Evolutionary conservation across 2,888 invertebrate species (phyloP).

Genomic region (Platycheirus albimanus): DNA sequence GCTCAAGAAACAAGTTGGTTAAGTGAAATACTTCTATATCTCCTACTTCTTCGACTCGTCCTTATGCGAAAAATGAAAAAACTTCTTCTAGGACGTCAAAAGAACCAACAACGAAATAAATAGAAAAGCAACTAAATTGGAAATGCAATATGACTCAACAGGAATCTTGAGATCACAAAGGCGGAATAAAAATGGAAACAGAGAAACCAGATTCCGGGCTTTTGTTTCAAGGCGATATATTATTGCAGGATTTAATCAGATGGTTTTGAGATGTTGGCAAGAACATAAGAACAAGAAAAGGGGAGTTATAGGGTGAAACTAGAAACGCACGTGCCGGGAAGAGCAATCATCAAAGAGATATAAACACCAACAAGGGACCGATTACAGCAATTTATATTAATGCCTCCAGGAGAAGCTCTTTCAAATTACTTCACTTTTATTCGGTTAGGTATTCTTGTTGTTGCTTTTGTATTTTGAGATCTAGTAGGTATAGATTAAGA

Average conservation of each 20-base stretch:
- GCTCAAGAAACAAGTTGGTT: slow-evolving; percentile 32
- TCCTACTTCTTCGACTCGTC: background rate
- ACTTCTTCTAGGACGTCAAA: slow-evolving; percentile 18
- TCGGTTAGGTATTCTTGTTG: no score
- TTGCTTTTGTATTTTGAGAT: no score
- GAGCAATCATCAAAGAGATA: slow-evolving; percentile 73
- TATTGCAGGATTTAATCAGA: slow-evolving; percentile 34
- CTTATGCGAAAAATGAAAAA: background rate
- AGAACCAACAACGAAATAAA: slow-evolving; percentile 24
- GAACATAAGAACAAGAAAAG: background rate
- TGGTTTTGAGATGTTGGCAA: background rate
- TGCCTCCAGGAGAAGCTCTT: slow-evolving; percentile 65
- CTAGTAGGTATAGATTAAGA: no score
- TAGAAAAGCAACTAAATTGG: slow-evolving; percentile 57
- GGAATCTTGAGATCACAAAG: slow-evolving; percentile 65
- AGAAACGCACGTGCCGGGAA: slow-evolving; percentile 70
- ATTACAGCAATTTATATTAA: slow-evolving; percentile 74
- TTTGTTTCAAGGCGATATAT: slow-evolving; percentile 67
- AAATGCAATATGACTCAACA: slow-evolving; percentile 70
- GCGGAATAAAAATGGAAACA: slow-evolving; percentile 48
- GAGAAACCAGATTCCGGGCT: slow-evolving; percentile 64
- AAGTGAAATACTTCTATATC: slow-evolving; percentile 35
- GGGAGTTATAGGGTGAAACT: slow-evolving; percentile 41
- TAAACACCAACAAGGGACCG: slow-evolving; percentile 73
- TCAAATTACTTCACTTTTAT: slow-evolving; percentile 60